A percentile compares a stretch with the other conserved stretches of the same genome.
Evolutionary conservation across 2,888 invertebrate genomes (phyloP).

Genomic region (Steinernema carpocapsae): DNA sequence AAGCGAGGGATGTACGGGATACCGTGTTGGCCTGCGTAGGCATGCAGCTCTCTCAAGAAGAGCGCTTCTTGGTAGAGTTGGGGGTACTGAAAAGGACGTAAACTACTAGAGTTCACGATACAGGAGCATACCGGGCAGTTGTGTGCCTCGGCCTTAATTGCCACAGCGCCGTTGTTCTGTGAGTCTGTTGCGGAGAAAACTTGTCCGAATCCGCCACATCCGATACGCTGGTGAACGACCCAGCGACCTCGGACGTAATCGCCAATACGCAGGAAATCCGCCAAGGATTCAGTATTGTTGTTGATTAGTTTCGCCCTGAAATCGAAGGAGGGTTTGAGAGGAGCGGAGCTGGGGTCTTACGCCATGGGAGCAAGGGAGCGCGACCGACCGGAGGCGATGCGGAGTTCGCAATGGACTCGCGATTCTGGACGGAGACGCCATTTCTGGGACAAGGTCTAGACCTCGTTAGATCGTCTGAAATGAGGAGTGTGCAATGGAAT

Average conservation of each 20-base stretch:
- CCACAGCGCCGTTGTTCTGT: neutral
- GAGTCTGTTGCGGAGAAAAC: neutral
- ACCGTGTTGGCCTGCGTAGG: neutral
- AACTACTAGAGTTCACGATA: no score
- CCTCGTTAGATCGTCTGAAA: no score
- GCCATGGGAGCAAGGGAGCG: neutral
- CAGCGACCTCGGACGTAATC: neutral
- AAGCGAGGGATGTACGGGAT: slow-evolving; percentile 9
- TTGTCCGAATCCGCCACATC: slow-evolving; percentile 12
- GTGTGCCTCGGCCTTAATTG: slow-evolving; percentile 6
- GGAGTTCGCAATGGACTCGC: no score
- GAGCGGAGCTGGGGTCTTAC: neutral
- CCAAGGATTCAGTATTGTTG: slow-evolving; percentile 2
- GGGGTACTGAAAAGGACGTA: slow-evolving; percentile 5
- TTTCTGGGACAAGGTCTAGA: no score
- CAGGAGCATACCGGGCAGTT: neutral
- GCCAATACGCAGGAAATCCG: neutral
- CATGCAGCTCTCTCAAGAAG: slow-evolving; percentile 1
- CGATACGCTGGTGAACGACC: neutral
- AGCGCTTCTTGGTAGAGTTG: neutral
- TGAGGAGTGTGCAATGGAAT: no score
- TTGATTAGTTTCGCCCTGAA: slow-evolving; percentile 29
- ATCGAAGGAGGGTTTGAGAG: neutral
- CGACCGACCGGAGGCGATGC: no score
- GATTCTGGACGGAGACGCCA: no score